Evolutionary conservation across 2,113 vertebrate species (phyloP).

Genomic region (Capra hircus): DNA sequence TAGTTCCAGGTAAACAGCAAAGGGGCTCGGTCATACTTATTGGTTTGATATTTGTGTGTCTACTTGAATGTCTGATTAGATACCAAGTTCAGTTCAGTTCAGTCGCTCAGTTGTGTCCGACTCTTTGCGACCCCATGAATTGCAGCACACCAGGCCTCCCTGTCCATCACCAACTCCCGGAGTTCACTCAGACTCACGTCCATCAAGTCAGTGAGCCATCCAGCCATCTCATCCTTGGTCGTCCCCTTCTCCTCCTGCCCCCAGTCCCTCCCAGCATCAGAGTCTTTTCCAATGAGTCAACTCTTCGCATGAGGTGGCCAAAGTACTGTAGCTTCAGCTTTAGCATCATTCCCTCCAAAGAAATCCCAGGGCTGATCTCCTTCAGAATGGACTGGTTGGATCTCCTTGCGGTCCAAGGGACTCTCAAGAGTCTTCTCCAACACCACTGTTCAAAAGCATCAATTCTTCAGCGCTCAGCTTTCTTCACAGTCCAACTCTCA

Average conservation of each 20-base stretch:
- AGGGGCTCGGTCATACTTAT: not conserved
- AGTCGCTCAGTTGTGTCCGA: rapidly evolving
- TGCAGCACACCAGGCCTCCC: not conserved
- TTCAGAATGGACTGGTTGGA: too few relatives aligned
- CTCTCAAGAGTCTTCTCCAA: too few relatives aligned
- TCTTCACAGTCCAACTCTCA: too few relatives aligned
- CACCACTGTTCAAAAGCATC: too few relatives aligned
- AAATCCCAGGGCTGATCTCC: too few relatives aligned
- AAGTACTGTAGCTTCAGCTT: too few relatives aligned
- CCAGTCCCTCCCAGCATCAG: too few relatives aligned
- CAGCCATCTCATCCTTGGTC: not conserved
- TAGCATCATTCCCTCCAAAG: too few relatives aligned
- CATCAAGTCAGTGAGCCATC: not conserved
- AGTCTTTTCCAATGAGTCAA: too few relatives aligned
- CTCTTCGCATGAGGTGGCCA: too few relatives aligned
- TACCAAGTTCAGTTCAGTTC: not conserved
- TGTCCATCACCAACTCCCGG: not conserved
- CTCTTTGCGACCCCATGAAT: not conserved
- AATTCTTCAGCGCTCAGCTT: too few relatives aligned
- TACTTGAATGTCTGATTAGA: not conserved
- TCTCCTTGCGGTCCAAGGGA: too few relatives aligned
- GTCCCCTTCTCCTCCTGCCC: not conserved
- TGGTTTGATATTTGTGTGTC: not conserved
- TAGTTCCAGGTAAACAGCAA: not conserved
- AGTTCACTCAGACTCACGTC: not conserved